A percentile compares a stretch with the other conserved stretches of the same genome.
phyloP scores from a whole-genome alignment of 2,888 invertebrate genomes.

The Lasioglossum oenotherae region DNA sequence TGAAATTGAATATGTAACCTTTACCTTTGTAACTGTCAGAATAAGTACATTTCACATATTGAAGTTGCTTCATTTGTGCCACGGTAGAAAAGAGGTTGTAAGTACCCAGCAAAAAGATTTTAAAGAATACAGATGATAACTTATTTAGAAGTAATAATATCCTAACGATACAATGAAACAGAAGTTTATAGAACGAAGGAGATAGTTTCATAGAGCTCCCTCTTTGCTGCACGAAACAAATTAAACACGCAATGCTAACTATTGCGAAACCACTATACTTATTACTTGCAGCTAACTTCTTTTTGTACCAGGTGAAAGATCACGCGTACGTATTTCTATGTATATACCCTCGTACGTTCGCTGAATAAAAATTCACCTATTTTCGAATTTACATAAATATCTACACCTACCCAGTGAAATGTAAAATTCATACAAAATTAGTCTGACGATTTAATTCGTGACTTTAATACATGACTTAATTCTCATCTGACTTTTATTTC shows the following conservation, averaged over 20 bases:
- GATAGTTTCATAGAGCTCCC: neutral
- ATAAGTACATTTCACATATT: neutral
- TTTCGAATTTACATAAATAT: neutral
- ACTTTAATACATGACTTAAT: no score
- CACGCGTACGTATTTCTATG: neutral
- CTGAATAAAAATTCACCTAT: neutral
- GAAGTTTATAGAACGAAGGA: neutral
- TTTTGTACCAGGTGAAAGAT: neutral
- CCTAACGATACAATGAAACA: neutral
- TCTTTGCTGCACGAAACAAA: neutral
- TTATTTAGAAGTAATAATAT: neutral
- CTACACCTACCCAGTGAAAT: neutral
- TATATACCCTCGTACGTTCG: neutral
- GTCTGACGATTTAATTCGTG: no score
- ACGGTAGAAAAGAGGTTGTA: neutral
- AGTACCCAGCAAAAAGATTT: neutral
- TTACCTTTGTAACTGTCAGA: neutral
- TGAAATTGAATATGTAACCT: neutral
- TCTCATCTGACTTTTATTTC: no score
- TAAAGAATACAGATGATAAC: neutral
- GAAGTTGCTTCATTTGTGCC: neutral
- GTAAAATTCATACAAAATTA: neutral
- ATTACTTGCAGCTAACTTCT: neutral
- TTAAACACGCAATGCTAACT: neutral
- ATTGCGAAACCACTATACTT: neutral